Percentiles rank a stretch among this genome's conserved stretches.
Evolutionary conservation across 2,113 vertebrate genomes (phyloP).

Genomic region (Poeciliopsis prolifica): DNA sequence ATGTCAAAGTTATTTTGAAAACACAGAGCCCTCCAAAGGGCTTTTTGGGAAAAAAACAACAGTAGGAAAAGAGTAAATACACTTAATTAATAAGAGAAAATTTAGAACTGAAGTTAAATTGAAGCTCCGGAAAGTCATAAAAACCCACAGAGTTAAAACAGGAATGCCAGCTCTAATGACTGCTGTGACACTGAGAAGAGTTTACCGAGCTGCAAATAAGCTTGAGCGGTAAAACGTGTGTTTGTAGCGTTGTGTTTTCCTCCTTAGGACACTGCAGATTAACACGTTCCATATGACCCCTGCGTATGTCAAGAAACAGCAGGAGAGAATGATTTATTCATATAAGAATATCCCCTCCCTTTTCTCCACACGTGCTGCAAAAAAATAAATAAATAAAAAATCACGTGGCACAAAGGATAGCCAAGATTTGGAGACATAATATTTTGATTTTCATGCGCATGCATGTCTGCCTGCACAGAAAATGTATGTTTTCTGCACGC

Average conservation of each 20-base stretch:
- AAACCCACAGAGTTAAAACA: slow-evolving; percentile 16
- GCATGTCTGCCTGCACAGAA: slow-evolving; percentile 12
- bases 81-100: neutral
- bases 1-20: neutral
- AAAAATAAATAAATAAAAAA: neutral
- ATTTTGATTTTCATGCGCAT: slow-evolving; percentile 52
- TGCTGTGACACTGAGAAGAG: neutral
- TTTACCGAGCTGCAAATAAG: neutral
- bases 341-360: slow-evolving; percentile 40
- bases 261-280: slow-evolving; percentile 35
- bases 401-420: slow-evolving; percentile 56
- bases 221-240: neutral
- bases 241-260: neutral
- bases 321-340: slow-evolving; percentile 21
- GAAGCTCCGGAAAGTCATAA: neutral
- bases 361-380: slow-evolving; percentile 45
- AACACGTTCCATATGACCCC: slow-evolving; percentile 61
- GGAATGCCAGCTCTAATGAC: neutral
- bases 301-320: slow-evolving; percentile 13
- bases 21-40: neutral
- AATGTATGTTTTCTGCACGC: slow-evolving; percentile 2
- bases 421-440: slow-evolving; percentile 62
- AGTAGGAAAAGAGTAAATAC: neutral
- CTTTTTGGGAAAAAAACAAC: slow-evolving; percentile 2
- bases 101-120: neutral